phyloP scores from a whole-genome alignment of 2,113 vertebrate species.

The Blennius ocellaris region DNA sequence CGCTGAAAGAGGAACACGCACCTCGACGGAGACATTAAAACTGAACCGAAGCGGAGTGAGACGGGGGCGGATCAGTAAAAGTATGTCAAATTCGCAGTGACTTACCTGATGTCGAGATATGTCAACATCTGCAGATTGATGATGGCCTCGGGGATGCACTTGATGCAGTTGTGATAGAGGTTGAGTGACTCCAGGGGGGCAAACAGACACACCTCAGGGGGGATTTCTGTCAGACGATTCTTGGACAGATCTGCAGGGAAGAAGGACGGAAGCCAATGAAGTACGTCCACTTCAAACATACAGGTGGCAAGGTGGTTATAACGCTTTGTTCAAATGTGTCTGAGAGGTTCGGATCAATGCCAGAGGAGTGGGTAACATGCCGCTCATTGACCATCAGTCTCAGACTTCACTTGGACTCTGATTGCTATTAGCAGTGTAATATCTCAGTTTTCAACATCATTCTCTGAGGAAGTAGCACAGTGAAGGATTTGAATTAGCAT shows the following conservation, averaged over 20 bases:
- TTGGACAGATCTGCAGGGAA: conserved; percentile 91
- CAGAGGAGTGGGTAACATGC: conserved; percentile 7
- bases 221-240: conserved; percentile 96
- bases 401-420: conserved; percentile 47
- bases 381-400: conserved; percentile 44
- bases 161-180: conserved; percentile 99
- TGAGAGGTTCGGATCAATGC: conserved; percentile 52
- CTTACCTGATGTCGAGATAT: conserved; percentile 96
- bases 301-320: neutral
- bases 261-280: neutral
- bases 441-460: conserved; percentile 35
- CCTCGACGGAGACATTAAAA: conserved; percentile 4
- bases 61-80: conserved; percentile 10
- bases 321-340: conserved; percentile 1
- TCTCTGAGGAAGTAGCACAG: conserved; percentile 26
- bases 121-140: conserved; percentile 98
- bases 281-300: neutral
- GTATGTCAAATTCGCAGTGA: neutral
- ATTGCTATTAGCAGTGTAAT: conserved; percentile 28
- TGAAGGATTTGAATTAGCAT: conserved; percentile 32
- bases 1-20: conserved; percentile 48
- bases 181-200: conserved; percentile 95
- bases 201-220: conserved; percentile 94
- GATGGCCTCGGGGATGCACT: conserved; percentile 95
- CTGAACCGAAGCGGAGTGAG: neutral